Base-by-base conservation (phyloP, 1,140 invertebrate genomes). In the Drosophila micromelanica region DNA sequence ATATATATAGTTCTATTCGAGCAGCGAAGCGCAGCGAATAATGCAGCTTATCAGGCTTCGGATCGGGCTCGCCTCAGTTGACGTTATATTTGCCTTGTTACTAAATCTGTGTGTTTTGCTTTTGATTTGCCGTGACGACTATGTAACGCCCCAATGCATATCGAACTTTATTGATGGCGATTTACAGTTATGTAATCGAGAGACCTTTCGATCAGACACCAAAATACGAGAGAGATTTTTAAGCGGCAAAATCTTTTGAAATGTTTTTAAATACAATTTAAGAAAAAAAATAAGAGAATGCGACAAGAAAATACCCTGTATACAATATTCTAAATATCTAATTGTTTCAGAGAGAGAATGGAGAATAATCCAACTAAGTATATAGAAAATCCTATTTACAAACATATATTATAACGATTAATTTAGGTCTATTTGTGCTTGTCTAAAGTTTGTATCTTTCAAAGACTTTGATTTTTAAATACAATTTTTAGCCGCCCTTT, bases 131-230 rank as follows among this genome's bases (percentile, higher is more conserved):
- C 40, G 45, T 37, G 61, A 57, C 27, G 55, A 51, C 5, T 42
- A 15, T 15, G 43, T 71, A 56, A 71, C 52, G 68, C 59, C 42
- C 32, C 59, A 70, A 23, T 48, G 49, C 67, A 32, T 11, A 32
- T 54, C 5, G 13, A 12, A 11, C 5, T 37, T 32, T 27, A 38
- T 38, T 46, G 51, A 46, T 46, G 42, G 42, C 23, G 12, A 46
- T 43, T 3, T 9, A n/a, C 5, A 23, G 51, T 37, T 54, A 13
- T n/a, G n/a, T 2, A 12, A n/a, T 40, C n/a, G 12, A 13, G 4
- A 40, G n/a, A 40, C 12, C 12, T 40, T 40, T 40, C 12, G 12
- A 40, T 0, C 12, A 6, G 3, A 1, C 35, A 12, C 3, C 11
- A 12, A 8, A 2, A 11, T 12, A 3, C 35, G 11, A 1, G 4